Evolutionary conservation across 2,113 vertebrate species (phyloP).

Genomic region (Lucifuga dentata): DNA sequence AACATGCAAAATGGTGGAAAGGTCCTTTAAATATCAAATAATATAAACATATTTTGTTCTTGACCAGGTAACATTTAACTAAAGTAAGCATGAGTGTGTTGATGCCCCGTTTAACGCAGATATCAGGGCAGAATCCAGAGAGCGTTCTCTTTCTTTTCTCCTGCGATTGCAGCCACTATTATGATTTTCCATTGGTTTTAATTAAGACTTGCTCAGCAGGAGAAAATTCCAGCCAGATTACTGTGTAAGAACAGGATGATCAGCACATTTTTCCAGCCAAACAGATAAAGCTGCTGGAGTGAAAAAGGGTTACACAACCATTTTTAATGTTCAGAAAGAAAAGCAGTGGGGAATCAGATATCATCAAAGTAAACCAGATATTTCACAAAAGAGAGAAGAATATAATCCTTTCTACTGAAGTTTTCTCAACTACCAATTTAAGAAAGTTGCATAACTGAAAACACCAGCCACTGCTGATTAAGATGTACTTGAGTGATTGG

Average conservation of each 20-base stretch:
- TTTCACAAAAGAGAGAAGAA: constrained; percentile 9
- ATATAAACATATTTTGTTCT: too few relatives aligned
- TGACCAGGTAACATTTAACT: too few relatives aligned
- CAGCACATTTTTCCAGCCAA: constrained; percentile 85
- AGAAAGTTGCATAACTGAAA: neutral
- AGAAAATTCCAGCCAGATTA: constrained; percentile 87
- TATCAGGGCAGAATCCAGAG: constrained; percentile 34
- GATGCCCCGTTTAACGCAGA: constrained; percentile 21
- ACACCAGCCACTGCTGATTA: neutral
- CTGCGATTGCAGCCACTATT: constrained; percentile 73
- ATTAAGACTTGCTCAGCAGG: constrained; percentile 87
- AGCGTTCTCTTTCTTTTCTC: constrained; percentile 65
- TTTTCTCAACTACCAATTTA: neutral
- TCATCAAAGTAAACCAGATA: constrained; percentile 15
- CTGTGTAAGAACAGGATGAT: constrained; percentile 81
- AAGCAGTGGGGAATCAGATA: constrained; percentile 24
- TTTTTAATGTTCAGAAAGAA: constrained; percentile 50
- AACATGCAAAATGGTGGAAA: too few relatives aligned
- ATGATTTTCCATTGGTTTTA: constrained; percentile 88
- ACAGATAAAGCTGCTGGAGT: constrained; percentile 80
- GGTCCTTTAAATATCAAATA: too few relatives aligned
- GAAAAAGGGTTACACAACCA: constrained; percentile 75
- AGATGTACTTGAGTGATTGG: neutral
- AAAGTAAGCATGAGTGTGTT: too few relatives aligned
- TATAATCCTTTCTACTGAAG: neutral